A percentile compares a stretch with the other conserved stretches of the same genome.
phyloP scores from a whole-genome alignment of 2,888 invertebrate species.

The Tipula unca region DNA sequence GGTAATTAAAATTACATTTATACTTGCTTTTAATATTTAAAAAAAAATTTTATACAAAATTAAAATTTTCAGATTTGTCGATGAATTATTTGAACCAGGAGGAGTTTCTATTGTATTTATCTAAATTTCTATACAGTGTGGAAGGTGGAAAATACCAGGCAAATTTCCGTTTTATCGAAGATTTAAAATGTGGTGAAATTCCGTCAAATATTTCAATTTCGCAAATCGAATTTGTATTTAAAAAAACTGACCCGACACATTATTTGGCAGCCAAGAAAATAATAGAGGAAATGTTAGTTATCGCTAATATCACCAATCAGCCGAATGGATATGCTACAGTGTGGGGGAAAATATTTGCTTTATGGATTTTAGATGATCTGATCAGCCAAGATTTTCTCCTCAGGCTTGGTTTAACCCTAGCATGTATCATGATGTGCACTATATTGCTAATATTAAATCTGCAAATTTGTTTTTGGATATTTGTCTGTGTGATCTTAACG shows the following conservation, averaged over 20 bases:
- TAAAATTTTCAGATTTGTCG: conserved; percentile 41
- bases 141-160: conserved; percentile 58
- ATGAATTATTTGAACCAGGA: conserved; percentile 42
- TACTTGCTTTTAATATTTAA: background rate
- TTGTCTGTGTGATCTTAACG: conserved; percentile 63
- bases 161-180: conserved; percentile 55
- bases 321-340: conserved; percentile 55
- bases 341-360: conserved; percentile 63
- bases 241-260: conserved; percentile 52
- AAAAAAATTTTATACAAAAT: background rate
- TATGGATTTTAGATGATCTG: conserved; percentile 70
- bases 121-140: conserved; percentile 61
- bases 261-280: conserved; percentile 67
- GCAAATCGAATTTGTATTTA: conserved; percentile 55
- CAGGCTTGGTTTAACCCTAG: conserved; percentile 63
- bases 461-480: conserved; percentile 70
- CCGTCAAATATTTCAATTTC: conserved; percentile 47
- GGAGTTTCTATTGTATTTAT: conserved; percentile 54
- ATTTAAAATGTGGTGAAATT: conserved; percentile 53
- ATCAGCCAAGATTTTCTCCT: conserved; percentile 66
- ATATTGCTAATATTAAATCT: conserved; percentile 64
- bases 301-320: conserved; percentile 53
- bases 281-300: conserved; percentile 48
- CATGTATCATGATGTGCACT: conserved; percentile 72
- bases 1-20: conserved; percentile 35